Conservation (phyloP, 2,113 vertebrate genomes). For the Cyanistes caeruleus region DNA sequence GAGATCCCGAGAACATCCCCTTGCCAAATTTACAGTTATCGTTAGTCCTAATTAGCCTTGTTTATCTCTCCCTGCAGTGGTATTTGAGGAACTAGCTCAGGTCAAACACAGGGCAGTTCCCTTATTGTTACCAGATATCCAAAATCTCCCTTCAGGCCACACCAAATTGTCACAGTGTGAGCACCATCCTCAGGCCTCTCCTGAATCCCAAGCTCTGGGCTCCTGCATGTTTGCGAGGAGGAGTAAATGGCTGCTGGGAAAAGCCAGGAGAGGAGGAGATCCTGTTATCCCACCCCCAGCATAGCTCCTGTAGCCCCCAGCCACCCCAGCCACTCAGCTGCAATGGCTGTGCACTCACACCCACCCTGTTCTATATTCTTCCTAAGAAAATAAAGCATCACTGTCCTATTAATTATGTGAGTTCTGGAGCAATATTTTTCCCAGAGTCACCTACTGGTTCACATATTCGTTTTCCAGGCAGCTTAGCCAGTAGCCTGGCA, state of each 20-base stretch:
- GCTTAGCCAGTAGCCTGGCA: constrained; percentile 64
- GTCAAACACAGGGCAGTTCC: constrained; percentile 4
- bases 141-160: neutral
- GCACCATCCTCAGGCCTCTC: neutral
- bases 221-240: neutral
- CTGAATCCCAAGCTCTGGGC: neutral
- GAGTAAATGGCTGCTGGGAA: neutral
- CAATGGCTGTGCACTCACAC: fast-evolving
- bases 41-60: neutral
- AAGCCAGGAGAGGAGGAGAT: neutral
- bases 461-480: constrained; percentile 28
- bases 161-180: fast-evolving
- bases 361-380: neutral
- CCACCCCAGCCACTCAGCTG: neutral
- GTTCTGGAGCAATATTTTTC: constrained; percentile 44
- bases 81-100: constrained; percentile 11
- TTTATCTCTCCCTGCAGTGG: constrained; percentile 24
- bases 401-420: constrained; percentile 56
- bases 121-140: neutral
- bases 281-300: neutral
- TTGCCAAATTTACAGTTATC: constrained; percentile 39
- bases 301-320: neutral
- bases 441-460: constrained; percentile 67
- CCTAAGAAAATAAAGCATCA: constrained; percentile 46
- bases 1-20: constrained; percentile 16